phyloP scores from a whole-genome alignment of 2,888 invertebrate genomes.

The Pristionchus fissidentatus region DNA sequence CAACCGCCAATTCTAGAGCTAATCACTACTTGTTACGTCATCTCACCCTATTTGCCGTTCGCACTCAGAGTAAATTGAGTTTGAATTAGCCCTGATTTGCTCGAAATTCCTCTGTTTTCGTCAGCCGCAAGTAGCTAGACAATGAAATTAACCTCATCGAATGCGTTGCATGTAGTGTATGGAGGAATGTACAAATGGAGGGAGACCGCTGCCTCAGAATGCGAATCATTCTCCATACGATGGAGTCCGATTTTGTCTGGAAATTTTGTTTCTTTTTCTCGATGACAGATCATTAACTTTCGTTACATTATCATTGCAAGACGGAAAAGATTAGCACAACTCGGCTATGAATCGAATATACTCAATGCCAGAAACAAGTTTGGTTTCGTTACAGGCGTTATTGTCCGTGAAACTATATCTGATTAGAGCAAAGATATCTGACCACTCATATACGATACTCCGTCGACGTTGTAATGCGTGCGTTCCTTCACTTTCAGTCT shows the following conservation, averaged over 20 bases:
- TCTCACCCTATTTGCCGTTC: too few species aligned
- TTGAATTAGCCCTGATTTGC: too few species aligned
- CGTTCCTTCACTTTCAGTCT: slow-evolving; percentile 83
- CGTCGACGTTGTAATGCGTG: slow-evolving; percentile 83
- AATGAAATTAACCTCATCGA: slow-evolving; percentile 90
- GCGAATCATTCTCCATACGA: slow-evolving; percentile 93
- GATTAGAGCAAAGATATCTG: not conserved
- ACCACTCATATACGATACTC: slow-evolving; percentile 96
- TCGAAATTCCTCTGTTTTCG: too few species aligned
- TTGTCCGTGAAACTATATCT: not conserved
- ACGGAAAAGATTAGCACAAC: too few species aligned
- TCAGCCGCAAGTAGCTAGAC: too few species aligned
- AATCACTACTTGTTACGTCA: too few species aligned
- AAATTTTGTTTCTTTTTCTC: slow-evolving; percentile 42
- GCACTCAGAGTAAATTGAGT: too few species aligned
- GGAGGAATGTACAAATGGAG: slow-evolving; percentile 96
- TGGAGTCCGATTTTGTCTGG: slow-evolving; percentile 93
- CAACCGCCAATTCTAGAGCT: too few species aligned
- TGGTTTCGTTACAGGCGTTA: too few species aligned
- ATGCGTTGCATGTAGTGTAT: slow-evolving; percentile 88
- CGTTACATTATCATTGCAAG: too few species aligned
- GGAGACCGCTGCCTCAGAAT: slow-evolving; percentile 89
- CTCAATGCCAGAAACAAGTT: too few species aligned
- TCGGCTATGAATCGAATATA: too few species aligned
- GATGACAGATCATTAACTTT: not conserved